Percentiles rank a stretch among this genome's conserved stretches.
Conservation (phyloP, 2,113 vertebrate species). For the Alosa alosa region DNA sequence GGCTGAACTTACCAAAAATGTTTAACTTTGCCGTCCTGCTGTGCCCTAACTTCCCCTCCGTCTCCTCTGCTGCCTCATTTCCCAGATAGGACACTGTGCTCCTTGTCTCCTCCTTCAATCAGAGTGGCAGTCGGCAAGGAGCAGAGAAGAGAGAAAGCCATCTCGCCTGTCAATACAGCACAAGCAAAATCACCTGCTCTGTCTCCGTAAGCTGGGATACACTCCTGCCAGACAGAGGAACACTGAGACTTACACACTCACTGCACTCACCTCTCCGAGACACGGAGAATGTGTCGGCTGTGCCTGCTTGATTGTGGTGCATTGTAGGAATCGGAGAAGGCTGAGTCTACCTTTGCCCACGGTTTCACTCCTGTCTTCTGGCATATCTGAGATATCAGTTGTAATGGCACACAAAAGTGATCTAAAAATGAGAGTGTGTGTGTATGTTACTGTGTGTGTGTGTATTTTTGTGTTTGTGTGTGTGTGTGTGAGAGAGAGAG, state of each 20-base stretch:
- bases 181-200: neutral
- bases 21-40: neutral
- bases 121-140: neutral
- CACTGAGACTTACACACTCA: neutral
- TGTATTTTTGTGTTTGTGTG: no score
- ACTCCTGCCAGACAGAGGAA: neutral
- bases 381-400: conserved; percentile 42
- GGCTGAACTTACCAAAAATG: neutral
- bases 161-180: neutral
- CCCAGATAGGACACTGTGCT: neutral
- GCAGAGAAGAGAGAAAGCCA: neutral
- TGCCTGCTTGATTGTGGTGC: conserved; percentile 55
- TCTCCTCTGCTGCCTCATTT: conserved; percentile 20
- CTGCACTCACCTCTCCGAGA: conserved; percentile 41
- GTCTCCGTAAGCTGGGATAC: neutral
- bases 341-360: conserved; percentile 15
- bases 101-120: neutral
- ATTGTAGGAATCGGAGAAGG: no score
- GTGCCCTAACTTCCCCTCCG: neutral
- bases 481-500: no score
- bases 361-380: no score
- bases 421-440: conserved; percentile 26
- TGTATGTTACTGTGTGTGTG: conserved; percentile 4
- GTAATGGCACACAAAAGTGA: conserved; percentile 55
- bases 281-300: conserved; percentile 69